Evolutionary conservation across 2,888 invertebrate species (phyloP).

Genomic region (Keiferia lycopersicella): DNA sequence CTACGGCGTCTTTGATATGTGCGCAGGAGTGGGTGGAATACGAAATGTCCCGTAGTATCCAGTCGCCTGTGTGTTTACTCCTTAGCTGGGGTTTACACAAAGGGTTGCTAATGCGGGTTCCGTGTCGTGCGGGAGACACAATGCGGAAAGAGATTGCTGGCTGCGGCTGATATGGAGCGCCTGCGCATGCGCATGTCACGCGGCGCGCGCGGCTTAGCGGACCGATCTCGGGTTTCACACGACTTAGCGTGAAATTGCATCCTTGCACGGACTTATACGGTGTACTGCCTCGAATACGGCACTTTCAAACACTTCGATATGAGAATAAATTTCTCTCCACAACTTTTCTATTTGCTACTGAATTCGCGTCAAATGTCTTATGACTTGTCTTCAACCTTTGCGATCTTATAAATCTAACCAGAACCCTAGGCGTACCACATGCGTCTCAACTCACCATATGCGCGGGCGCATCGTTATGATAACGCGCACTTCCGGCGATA

Average conservation of each 20-base stretch:
- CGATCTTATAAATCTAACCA: background rate
- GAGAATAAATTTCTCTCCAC: background rate
- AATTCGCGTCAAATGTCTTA: no score
- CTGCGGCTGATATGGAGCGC: slow-evolving; percentile 39
- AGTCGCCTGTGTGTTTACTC: slow-evolving; percentile 36
- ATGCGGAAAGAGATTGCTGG: slow-evolving; percentile 50
- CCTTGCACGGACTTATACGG: slow-evolving; percentile 6
- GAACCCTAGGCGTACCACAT: background rate
- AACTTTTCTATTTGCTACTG: no score
- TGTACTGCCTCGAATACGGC: background rate
- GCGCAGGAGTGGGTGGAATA: slow-evolving; percentile 49
- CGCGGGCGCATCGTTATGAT: slow-evolving; percentile 57
- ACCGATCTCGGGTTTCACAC: slow-evolving; percentile 29
- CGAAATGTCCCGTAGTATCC: slow-evolving; percentile 43
- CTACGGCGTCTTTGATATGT: slow-evolving; percentile 53
- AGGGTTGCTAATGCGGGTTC: slow-evolving; percentile 52
- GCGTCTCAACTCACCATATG: slow-evolving; percentile 31
- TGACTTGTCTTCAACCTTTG: background rate
- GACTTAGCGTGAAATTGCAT: slow-evolving; percentile 33
- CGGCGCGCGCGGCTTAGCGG: background rate
- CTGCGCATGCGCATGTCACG: slow-evolving; percentile 27
- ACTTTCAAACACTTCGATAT: background rate
- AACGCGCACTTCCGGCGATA: slow-evolving; percentile 65
- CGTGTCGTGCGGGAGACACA: slow-evolving; percentile 45
- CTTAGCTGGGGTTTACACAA: slow-evolving; percentile 45